These are phyloP conservation scores for Ceyx cyanopectus DNA, from an alignment of 2,113 vertebrate species.

Conservation along the genomic window DNA sequence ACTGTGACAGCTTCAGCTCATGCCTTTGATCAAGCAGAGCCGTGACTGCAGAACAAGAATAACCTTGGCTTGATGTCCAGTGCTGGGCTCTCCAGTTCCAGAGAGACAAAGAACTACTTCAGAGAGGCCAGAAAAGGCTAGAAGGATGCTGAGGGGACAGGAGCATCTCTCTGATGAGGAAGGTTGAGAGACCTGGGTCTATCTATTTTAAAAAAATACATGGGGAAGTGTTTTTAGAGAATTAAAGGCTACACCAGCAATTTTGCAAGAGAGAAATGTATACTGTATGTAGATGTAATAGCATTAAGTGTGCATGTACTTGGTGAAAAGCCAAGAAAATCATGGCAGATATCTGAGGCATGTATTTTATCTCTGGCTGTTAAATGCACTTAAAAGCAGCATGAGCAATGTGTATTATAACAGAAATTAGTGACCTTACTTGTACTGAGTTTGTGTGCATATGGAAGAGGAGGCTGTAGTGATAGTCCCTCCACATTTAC, in stretches of 20 bases:
- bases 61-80: neutral
- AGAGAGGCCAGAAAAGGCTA: too few species aligned
- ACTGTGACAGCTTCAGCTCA: neutral
- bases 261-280: neutral
- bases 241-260: neutral
- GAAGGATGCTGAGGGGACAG: too few species aligned
- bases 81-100: neutral
- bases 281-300: neutral
- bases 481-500: constrained; percentile 24
- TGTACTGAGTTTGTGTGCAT: neutral
- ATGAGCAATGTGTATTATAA: constrained; percentile 34
- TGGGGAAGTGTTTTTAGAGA: neutral
- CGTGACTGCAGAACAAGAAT: neutral
- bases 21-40: neutral
- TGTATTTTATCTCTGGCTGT: constrained; percentile 20
- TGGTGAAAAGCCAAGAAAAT: constrained; percentile 45
- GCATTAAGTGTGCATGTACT: neutral
- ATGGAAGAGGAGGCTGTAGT: constrained; percentile 34
- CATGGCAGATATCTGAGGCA: constrained; percentile 28
- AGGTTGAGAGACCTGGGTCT: too few species aligned
- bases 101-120: too few species aligned
- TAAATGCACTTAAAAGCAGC: constrained; percentile 22
- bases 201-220: too few species aligned
- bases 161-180: too few species aligned
- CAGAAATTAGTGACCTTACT: constrained; percentile 27